Conservation (phyloP, 2,113 vertebrate genomes). For the Ahaetulla prasina region DNA sequence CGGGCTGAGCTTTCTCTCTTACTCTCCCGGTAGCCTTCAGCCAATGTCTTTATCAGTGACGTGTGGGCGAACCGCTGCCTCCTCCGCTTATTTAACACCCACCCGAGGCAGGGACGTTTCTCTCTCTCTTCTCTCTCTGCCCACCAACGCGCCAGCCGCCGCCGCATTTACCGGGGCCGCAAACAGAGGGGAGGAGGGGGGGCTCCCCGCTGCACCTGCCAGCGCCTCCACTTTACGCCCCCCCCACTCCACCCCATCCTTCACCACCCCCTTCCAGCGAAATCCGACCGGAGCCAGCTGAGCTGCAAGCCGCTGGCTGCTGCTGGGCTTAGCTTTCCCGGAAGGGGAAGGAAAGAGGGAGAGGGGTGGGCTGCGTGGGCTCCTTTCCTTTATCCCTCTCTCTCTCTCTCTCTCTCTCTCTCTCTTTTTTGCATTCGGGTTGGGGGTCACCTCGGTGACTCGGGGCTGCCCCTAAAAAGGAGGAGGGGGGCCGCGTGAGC, state of each 20-base stretch:
- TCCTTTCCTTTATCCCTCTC: background rate
- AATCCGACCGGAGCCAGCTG: background rate
- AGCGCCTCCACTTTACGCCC: background rate
- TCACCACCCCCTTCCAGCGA: background rate
- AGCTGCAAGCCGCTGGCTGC: background rate
- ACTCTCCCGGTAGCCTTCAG: slow-evolving; percentile 1
- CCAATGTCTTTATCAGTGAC: slow-evolving; percentile 40
- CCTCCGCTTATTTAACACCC: background rate
- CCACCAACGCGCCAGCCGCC: background rate
- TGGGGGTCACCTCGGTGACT: background rate
- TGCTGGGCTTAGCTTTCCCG: background rate
- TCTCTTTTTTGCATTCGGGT: background rate
- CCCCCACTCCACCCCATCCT: background rate
- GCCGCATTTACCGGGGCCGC: background rate
- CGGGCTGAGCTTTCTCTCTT: background rate
- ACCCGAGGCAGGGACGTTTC: background rate
- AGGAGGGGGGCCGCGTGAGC: background rate
- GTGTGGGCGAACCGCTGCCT: background rate
- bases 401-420: background rate
- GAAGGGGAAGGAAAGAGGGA: background rate
- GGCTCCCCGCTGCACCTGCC: background rate
- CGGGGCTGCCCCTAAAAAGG: background rate
- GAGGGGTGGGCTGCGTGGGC: no score
- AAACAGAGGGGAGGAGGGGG: background rate
- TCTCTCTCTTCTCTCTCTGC: background rate